Evolutionary conservation across 2,888 invertebrate genomes (phyloP).

Genomic region (Atrina japonica): DNA sequence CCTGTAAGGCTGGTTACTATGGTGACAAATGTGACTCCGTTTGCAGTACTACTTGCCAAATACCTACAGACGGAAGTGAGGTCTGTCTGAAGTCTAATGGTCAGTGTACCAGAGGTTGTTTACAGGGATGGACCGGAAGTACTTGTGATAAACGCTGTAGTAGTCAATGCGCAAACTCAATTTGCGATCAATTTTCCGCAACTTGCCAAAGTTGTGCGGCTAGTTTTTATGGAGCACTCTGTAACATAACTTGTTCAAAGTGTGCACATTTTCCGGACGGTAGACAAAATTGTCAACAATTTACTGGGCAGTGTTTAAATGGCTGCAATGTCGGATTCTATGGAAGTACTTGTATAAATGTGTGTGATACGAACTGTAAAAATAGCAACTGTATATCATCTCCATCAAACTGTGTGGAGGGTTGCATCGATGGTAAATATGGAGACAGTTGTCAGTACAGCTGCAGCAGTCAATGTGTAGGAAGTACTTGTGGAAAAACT

Average conservation of each 20-base stretch:
- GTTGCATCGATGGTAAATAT: slow-evolving; percentile 17
- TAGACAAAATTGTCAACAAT: slow-evolving; percentile 13
- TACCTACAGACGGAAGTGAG: not conserved
- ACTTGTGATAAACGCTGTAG: slow-evolving; percentile 11
- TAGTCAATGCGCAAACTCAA: slow-evolving; percentile 9
- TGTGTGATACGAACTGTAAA: slow-evolving; percentile 30
- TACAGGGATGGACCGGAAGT: slow-evolving; percentile 11
- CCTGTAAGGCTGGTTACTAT: slow-evolving; percentile 34
- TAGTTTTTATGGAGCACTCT: slow-evolving; percentile 11
- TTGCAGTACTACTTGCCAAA: slow-evolving; percentile 20
- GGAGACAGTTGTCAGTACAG: slow-evolving; percentile 8
- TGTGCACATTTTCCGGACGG: not conserved
- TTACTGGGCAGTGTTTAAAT: slow-evolving; percentile 19
- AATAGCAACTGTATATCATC: slow-evolving; percentile 20
- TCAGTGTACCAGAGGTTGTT: slow-evolving; percentile 13
- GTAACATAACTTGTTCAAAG: not conserved
- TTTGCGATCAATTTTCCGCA: slow-evolving; percentile 9
- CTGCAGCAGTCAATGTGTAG: slow-evolving; percentile 13
- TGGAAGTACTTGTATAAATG: slow-evolving; percentile 16
- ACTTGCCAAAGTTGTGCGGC: slow-evolving; percentile 3
- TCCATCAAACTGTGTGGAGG: slow-evolving; percentile 18
- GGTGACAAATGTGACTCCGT: slow-evolving; percentile 21
- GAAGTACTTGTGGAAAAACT: not conserved
- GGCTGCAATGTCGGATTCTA: slow-evolving; percentile 33
- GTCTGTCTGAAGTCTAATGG: slow-evolving; percentile 22